These are phyloP conservation scores for Neoaliturus tenellus DNA, from an alignment of 2,888 invertebrate species.

Conservation along the genomic window DNA sequence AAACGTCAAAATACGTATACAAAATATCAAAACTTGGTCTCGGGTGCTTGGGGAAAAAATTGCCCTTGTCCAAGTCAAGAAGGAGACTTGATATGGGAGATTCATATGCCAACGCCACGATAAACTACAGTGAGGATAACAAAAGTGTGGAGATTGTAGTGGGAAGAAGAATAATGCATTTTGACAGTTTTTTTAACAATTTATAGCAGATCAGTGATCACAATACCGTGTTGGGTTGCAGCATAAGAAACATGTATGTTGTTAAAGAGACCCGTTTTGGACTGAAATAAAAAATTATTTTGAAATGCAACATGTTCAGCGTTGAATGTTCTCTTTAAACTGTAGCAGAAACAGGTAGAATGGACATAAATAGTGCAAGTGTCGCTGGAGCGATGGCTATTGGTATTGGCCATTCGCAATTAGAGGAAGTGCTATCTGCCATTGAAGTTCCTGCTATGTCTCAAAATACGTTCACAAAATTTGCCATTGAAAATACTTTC, in stretches of 20 bases:
- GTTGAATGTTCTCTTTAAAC: constrained; percentile 12
- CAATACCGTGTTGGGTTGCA: constrained; percentile 33
- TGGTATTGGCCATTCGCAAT: constrained; percentile 49
- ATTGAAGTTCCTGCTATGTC: constrained; percentile 44
- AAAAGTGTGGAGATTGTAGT: not conserved
- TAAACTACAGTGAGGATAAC: not conserved
- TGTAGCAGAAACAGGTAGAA: not conserved
- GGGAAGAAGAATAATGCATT: constrained; percentile 18
- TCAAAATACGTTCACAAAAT: constrained; percentile 6
- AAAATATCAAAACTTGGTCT: too few relatives aligned
- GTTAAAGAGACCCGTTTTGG: constrained; percentile 30
- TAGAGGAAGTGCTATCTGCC: constrained; percentile 31
- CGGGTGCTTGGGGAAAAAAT: too few relatives aligned
- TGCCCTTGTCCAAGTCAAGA: too few relatives aligned
- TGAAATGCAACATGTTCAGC: constrained; percentile 50
- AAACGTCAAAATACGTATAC: too few relatives aligned
- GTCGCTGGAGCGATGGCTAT: constrained; percentile 47
- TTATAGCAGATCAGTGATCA: not conserved
- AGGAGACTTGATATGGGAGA: too few relatives aligned
- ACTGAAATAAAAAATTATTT: not conserved
- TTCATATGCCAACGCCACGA: too few relatives aligned
- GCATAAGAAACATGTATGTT: constrained; percentile 12
- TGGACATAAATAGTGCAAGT: constrained; percentile 46
- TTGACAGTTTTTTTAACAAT: not conserved
- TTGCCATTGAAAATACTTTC: too few relatives aligned